Evolutionary conservation across 2,113 vertebrate species (phyloP).

Genomic region (Ceyx margarethae): DNA sequence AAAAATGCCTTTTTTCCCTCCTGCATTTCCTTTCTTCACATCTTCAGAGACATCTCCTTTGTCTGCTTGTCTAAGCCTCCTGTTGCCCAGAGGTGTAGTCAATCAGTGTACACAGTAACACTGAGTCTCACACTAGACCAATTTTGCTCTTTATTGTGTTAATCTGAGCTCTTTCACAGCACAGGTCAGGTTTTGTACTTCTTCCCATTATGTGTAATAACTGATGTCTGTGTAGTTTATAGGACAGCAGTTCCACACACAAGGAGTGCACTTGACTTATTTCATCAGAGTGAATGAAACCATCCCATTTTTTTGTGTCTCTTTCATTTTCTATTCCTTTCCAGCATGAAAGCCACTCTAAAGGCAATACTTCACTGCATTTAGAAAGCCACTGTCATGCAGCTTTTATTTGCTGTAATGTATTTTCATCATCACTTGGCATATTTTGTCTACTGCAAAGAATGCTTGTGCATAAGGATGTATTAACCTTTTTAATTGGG

Average conservation of each 20-base stretch:
- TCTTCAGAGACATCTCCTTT: background rate
- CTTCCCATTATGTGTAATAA: background rate
- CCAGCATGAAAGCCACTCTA: background rate
- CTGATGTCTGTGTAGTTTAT: background rate
- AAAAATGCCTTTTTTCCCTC: background rate
- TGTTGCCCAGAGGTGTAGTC: background rate
- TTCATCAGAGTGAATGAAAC: background rate
- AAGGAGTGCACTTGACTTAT: background rate
- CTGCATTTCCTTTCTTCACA: background rate
- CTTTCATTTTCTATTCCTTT: background rate
- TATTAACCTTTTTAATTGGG: background rate
- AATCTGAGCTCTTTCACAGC: background rate
- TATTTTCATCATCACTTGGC: background rate
- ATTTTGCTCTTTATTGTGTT: background rate
- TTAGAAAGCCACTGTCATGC: background rate
- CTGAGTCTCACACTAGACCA: background rate
- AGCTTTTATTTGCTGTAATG: background rate
- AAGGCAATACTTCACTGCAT: background rate
- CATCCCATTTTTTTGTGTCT: background rate
- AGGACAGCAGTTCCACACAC: background rate
- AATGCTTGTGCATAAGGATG: background rate
- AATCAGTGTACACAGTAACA: background rate
- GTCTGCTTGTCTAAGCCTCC: background rate
- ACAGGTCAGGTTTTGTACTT: background rate
- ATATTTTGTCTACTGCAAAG: background rate